Percentiles rank a stretch among this genome's conserved stretches.
Conservation (phyloP, 2,113 vertebrate species). For the Oreochromis aureus region DNA sequence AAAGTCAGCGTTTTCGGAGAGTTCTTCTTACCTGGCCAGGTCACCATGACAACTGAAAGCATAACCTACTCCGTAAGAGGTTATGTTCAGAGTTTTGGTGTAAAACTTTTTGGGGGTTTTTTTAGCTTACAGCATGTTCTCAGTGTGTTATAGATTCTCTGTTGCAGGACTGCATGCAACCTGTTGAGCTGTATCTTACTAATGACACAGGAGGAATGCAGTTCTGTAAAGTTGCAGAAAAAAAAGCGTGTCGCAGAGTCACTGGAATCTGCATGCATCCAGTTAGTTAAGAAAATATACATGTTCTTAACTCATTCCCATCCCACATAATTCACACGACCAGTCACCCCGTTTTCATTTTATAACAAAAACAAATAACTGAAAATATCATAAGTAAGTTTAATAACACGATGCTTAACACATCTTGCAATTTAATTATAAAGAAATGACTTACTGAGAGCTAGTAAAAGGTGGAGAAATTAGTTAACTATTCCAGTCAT, state of each 20-base stretch:
- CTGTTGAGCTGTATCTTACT: background rate
- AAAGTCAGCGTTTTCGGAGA: background rate
- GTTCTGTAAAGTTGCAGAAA: background rate
- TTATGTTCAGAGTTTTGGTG: background rate
- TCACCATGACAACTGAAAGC: background rate
- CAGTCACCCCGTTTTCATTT: background rate
- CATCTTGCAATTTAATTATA: background rate
- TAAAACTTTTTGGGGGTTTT: fast-evolving
- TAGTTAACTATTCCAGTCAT: background rate
- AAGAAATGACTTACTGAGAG: background rate
- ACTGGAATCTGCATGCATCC: background rate
- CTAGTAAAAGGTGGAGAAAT: background rate
- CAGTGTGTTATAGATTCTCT: background rate
- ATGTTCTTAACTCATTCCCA: background rate
- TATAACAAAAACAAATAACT: background rate
- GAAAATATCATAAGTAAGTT: background rate
- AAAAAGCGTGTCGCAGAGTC: background rate
- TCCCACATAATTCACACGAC: background rate
- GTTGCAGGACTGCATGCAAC: background rate
- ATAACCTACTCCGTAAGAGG: fast-evolving
- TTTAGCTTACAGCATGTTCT: background rate
- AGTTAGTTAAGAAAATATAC: background rate
- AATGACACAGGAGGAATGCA: background rate
- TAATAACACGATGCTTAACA: background rate
- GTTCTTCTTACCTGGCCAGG: background rate